phyloP scores from a whole-genome alignment of 2,888 invertebrate genomes.

The Microctonus hyperodae region DNA sequence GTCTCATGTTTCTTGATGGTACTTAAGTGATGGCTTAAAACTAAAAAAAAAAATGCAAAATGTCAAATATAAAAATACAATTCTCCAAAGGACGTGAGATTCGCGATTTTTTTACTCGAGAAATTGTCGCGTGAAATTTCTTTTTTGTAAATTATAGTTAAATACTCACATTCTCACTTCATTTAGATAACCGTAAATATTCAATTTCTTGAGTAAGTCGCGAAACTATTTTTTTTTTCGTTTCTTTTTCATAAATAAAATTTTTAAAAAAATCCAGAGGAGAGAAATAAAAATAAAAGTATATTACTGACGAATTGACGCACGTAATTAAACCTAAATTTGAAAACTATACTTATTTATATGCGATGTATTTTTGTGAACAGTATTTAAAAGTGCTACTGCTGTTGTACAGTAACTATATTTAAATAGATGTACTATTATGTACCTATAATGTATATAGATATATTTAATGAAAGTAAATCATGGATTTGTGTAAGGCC shows the following conservation, averaged over 20 bases:
- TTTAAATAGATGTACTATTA: slow-evolving; percentile 58
- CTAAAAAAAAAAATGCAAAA: slow-evolving; percentile 18
- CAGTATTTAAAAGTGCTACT: slow-evolving; percentile 60
- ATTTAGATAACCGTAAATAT: not conserved
- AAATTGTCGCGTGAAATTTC: slow-evolving; percentile 13
- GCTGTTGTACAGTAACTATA: slow-evolving; percentile 56
- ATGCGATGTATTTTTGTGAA: slow-evolving; percentile 62
- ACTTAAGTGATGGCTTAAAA: slow-evolving; percentile 48
- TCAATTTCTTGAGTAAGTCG: not conserved
- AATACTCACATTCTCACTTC: not conserved
- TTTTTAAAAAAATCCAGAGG: not conserved
- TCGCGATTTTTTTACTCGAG: slow-evolving; percentile 14
- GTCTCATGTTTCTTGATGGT: slow-evolving; percentile 57
- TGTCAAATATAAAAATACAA: slow-evolving; percentile 2
- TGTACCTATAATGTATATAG: slow-evolving; percentile 62
- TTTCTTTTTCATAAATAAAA: too few relatives aligned
- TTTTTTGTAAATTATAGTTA: not conserved
- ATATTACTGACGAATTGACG: slow-evolving; percentile 22
- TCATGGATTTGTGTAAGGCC: slow-evolving; percentile 59
- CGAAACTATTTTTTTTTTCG: not conserved
- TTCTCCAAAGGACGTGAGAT: not conserved
- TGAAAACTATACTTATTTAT: slow-evolving; percentile 43
- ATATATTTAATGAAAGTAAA: slow-evolving; percentile 63
- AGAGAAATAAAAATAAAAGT: slow-evolving; percentile 18
- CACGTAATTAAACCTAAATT: slow-evolving; percentile 28